phyloP scores from a whole-genome alignment of 1,140 invertebrate species.

The Lineus longissimus region DNA sequence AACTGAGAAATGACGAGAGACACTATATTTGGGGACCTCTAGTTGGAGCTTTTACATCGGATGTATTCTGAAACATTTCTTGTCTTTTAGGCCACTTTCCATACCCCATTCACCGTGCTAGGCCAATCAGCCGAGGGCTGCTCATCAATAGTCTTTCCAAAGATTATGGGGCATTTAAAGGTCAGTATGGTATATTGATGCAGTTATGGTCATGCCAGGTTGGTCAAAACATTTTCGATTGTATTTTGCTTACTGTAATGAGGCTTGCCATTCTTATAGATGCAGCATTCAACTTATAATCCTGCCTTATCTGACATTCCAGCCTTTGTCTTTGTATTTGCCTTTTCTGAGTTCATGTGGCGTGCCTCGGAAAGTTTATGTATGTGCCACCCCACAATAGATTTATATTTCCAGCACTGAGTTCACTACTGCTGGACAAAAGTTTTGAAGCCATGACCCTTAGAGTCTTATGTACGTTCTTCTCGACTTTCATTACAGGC shows the following conservation, averaged over 20 bases:
- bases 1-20: neutral
- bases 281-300: too few species aligned
- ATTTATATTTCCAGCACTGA: neutral
- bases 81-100: slow-evolving; percentile 71
- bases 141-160: slow-evolving; percentile 78
- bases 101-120: slow-evolving; percentile 77
- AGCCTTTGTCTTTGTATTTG: too few species aligned
- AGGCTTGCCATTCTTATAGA: too few species aligned
- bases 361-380: too few species aligned
- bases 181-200: slow-evolving; percentile 50
- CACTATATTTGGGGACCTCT: neutral
- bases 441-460: neutral
- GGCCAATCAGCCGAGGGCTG: slow-evolving; percentile 80
- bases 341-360: too few species aligned
- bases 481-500: slow-evolving; percentile 59
- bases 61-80: slow-evolving; percentile 7
- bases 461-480: neutral
- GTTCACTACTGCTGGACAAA: neutral
- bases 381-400: too few species aligned
- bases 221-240: neutral
- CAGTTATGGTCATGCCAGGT: neutral
- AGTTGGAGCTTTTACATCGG: neutral
- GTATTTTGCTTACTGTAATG: neutral
- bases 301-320: too few species aligned
- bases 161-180: slow-evolving; percentile 72